Percentiles rank a stretch among this genome's conserved stretches.
Conservation (phyloP, 1,140 invertebrate genomes). For the Galendromus occidentalis region DNA sequence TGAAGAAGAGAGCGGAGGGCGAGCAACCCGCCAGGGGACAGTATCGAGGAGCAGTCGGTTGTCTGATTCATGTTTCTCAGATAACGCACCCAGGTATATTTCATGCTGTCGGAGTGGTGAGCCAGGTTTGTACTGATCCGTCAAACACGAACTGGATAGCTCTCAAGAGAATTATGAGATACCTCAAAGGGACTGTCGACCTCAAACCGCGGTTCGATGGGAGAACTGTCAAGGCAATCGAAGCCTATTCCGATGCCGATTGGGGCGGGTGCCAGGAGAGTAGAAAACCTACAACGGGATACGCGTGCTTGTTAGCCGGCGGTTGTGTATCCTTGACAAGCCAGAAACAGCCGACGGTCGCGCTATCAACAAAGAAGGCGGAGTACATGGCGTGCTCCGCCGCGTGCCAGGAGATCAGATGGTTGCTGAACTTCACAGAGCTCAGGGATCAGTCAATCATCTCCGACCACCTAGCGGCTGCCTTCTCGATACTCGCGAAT, state of each 20-base stretch:
- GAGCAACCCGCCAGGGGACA: too few species aligned
- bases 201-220: slow-evolving; percentile 13
- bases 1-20: too few species aligned
- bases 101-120: slow-evolving; percentile 28
- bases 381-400: too few species aligned
- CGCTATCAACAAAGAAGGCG: too few species aligned
- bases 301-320: too few species aligned
- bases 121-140: slow-evolving; percentile 27
- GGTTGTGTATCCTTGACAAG: too few species aligned
- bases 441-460: not conserved
- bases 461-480: not conserved
- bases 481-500: too few species aligned
- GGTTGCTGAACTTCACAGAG: slow-evolving; percentile 21
- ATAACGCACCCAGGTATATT: slow-evolving; percentile 32
- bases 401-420: slow-evolving; percentile 31
- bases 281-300: too few species aligned
- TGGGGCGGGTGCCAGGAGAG: slow-evolving; percentile 19
- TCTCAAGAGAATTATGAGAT: slow-evolving; percentile 21
- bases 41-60: too few species aligned
- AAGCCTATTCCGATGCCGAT: slow-evolving; percentile 12
- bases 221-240: not conserved
- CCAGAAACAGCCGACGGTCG: too few species aligned
- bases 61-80: too few species aligned
- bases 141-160: slow-evolving; percentile 21
- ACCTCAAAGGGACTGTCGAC: slow-evolving; percentile 21